Evolutionary conservation across 2,888 invertebrate genomes (phyloP).

Genomic region (Notodonta dromedarius): DNA sequence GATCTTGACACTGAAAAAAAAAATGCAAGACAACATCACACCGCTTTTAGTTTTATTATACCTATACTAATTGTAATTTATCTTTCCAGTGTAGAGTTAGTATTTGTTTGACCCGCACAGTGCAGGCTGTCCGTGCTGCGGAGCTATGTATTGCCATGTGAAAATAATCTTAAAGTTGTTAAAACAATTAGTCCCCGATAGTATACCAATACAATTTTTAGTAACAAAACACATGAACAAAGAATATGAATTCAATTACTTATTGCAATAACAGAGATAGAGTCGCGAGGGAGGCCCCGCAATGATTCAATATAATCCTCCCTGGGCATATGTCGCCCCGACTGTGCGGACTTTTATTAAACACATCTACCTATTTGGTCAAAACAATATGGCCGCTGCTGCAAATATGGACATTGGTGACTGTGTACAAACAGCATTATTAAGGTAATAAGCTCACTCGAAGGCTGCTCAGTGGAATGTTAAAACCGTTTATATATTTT

Average conservation of each 20-base stretch:
- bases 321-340: conserved; percentile 66
- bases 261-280: conserved; percentile 48
- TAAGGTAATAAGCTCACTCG: conserved; percentile 7
- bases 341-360: conserved; percentile 72
- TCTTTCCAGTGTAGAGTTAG: too few species aligned
- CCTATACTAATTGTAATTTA: too few species aligned
- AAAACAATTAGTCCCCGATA: too few species aligned
- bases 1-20: too few species aligned
- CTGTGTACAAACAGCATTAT: conserved; percentile 31
- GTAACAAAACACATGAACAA: conserved; percentile 17
- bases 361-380: conserved; percentile 57
- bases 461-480: not conserved
- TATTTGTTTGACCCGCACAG: too few species aligned
- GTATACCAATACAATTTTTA: too few species aligned
- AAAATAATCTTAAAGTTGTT: too few species aligned
- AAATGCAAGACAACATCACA: too few species aligned
- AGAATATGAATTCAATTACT: conserved; percentile 42
- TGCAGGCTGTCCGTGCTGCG: too few species aligned
- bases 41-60: too few species aligned
- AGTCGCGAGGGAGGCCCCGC: conserved; percentile 53
- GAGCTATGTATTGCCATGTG: too few species aligned
- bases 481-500: conserved; percentile 1
- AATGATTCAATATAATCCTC: conserved; percentile 75
- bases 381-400: conserved; percentile 52
- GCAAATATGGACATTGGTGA: conserved; percentile 38